Conservation (phyloP, 2,888 invertebrate genomes). For the Troides aeacus region DNA sequence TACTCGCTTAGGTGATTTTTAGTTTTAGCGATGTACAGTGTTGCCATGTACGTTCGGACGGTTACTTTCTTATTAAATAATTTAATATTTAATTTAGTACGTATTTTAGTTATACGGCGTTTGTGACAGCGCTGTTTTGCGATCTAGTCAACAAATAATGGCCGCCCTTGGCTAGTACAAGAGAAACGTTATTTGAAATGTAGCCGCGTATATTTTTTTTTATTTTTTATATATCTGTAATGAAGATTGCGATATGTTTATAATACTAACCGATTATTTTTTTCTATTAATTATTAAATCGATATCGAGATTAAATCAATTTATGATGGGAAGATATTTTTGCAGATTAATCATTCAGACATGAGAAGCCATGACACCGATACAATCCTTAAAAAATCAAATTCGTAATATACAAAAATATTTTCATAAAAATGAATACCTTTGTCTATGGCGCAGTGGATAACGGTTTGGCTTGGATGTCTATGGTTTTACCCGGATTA, state of each 20-base stretch:
- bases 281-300: background rate
- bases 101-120: background rate
- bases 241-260: background rate
- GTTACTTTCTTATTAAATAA: constrained; percentile 4
- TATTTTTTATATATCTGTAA: background rate
- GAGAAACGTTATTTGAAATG: background rate
- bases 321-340: too few relatives aligned
- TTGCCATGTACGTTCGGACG: constrained; percentile 18
- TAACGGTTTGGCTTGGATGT: too few relatives aligned
- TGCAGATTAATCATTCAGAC: too few relatives aligned
- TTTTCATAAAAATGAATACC: too few relatives aligned
- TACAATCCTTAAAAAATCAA: too few relatives aligned
- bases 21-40: constrained; percentile 13
- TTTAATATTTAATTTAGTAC: constrained; percentile 1
- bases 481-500: too few relatives aligned
- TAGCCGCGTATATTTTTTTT: background rate
- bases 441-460: too few relatives aligned
- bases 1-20: background rate
- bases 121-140: constrained; percentile 1
- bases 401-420: too few relatives aligned
- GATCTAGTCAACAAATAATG: constrained; percentile 24
- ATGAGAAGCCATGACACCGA: too few relatives aligned
- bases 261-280: background rate
- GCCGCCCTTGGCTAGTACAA: background rate
- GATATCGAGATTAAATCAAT: background rate